A percentile compares a stretch with the other conserved stretches of the same genome.
Evolutionary conservation across 2,888 invertebrate species (phyloP).

Genomic region (Monoplex corrugatus): DNA sequence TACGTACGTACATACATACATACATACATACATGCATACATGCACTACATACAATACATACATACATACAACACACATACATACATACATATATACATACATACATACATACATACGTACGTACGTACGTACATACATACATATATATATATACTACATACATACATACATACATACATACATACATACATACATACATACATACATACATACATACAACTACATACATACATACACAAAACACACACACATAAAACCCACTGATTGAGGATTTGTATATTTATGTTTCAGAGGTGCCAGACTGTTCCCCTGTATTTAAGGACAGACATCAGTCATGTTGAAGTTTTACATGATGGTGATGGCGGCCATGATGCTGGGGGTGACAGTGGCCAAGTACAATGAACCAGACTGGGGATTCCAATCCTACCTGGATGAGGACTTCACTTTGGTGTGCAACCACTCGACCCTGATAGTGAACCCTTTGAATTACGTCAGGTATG

Average conservation of each 20-base stretch:
- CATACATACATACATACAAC: too few relatives aligned
- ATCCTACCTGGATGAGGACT: constrained; percentile 55
- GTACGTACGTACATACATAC: background rate
- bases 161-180: background rate
- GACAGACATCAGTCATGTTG: constrained; percentile 12
- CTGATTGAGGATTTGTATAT: background rate
- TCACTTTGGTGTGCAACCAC: constrained; percentile 56
- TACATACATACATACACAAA: background rate
- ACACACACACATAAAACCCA: constrained; percentile 21
- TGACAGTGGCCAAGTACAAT: background rate
- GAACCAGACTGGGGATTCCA: constrained; percentile 57
- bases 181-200: constrained; percentile 5
- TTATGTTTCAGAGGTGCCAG: background rate
- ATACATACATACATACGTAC: background rate
- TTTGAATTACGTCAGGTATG: constrained; percentile 47
- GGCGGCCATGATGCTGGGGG: constrained; percentile 21
- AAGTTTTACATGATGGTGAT: background rate
- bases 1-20: background rate
- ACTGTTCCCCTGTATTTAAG: background rate
- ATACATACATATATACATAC: background rate
- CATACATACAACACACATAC: background rate
- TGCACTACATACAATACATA: background rate
- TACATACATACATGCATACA: background rate
- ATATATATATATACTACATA: background rate
- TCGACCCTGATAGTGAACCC: constrained; percentile 44